These are phyloP conservation scores for Drosophila sulfurigaster DNA, from an alignment of 1,140 invertebrate species.

Conservation along the genomic window DNA sequence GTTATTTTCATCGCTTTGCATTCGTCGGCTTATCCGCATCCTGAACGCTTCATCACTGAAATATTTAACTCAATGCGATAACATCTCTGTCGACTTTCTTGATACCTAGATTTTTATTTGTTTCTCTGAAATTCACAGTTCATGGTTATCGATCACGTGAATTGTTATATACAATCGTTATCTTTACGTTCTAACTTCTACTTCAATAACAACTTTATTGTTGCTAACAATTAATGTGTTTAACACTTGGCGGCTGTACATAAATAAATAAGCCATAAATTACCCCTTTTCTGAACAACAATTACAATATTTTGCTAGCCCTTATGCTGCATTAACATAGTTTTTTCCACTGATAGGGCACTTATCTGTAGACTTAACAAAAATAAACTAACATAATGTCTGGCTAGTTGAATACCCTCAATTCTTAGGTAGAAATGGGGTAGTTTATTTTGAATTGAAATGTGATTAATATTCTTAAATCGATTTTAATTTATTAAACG, in stretches of 20 bases:
- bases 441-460: too few species aligned
- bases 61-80: background rate
- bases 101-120: background rate
- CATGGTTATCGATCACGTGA: background rate
- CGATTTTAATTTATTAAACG: too few species aligned
- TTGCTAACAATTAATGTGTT: background rate
- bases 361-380: background rate
- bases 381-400: background rate
- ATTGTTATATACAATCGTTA: background rate
- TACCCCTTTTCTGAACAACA: background rate
- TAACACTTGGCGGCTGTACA: background rate
- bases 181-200: background rate
- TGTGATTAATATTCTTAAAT: too few species aligned
- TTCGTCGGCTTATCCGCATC: too few species aligned
- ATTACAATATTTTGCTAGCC: constrained; percentile 2
- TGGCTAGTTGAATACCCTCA: background rate
- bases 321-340: constrained; percentile 3
- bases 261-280: background rate
- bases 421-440: background rate
- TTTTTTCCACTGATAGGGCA: background rate
- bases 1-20: background rate
- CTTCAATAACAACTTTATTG: background rate
- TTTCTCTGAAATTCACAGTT: background rate
- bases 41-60: background rate
- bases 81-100: background rate